A percentile compares a stretch with the other conserved stretches of the same genome.
Evolutionary conservation across 2,113 vertebrate genomes (phyloP).

Genomic region (Aviceda subcristata): DNA sequence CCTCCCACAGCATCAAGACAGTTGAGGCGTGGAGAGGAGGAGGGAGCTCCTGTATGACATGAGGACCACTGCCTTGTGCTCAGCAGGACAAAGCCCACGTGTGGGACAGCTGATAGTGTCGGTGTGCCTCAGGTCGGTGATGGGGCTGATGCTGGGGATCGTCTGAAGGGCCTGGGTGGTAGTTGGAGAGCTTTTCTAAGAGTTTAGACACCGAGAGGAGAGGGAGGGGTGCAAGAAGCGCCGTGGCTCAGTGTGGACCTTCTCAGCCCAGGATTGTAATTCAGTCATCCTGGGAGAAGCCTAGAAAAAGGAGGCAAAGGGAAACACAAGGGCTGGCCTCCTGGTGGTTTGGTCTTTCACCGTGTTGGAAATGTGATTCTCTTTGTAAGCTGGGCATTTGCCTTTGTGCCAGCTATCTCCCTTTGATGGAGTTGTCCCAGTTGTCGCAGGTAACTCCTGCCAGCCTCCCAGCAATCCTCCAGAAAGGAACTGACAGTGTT

Average conservation of each 20-base stretch:
- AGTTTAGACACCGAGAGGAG: neutral
- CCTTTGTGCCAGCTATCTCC: neutral
- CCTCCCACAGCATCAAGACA: no score
- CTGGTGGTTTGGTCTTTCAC: neutral
- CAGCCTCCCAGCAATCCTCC: neutral
- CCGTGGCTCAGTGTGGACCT: neutral
- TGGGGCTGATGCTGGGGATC: neutral
- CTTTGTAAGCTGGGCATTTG: neutral
- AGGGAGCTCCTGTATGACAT: neutral
- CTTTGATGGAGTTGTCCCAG: neutral
- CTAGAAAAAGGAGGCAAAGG: neutral
- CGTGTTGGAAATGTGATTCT: neutral
- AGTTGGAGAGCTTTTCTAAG: neutral
- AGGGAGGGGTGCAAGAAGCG: neutral
- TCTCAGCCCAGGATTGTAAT: neutral
- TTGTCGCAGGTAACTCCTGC: neutral
- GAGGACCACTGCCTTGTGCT: neutral
- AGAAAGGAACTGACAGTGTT: neutral
- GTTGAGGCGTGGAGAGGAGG: neutral
- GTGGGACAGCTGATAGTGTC: rapidly evolving
- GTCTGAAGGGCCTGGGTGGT: no score
- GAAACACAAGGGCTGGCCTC: neutral
- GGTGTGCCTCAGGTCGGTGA: neutral
- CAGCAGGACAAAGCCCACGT: neutral
- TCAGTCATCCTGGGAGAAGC: neutral